These are phyloP conservation scores for Papilio dardanus DNA, from an alignment of 1,140 invertebrate genomes.

Conservation along the genomic window DNA sequence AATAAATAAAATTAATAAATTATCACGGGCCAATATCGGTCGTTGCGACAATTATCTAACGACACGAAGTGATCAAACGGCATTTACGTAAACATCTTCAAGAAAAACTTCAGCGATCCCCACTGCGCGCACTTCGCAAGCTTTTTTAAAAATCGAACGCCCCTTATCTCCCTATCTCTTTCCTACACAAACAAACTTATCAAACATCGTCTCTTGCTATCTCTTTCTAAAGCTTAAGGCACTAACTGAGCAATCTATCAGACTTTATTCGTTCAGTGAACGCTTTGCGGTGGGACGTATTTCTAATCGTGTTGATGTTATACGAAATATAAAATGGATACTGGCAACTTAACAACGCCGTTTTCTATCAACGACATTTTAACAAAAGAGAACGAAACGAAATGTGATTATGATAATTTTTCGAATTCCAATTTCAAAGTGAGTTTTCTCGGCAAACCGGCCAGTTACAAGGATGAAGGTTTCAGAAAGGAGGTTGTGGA, in stretches of 20 bases:
- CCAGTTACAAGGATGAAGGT: conserved; percentile 57
- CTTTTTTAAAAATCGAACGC: conserved; percentile 78
- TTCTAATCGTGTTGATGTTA: conserved; percentile 55
- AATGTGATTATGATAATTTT: conserved; percentile 70
- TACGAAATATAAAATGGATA: conserved; percentile 63
- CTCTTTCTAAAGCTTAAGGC: conserved; percentile 72
- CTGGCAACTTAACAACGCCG: conserved; percentile 82
- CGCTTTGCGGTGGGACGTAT: conserved; percentile 75
- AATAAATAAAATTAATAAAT: conserved; percentile 19
- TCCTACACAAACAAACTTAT: conserved; percentile 40
- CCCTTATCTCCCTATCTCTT: conserved; percentile 53
- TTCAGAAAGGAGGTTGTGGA: conserved; percentile 64
- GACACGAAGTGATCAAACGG: conserved; percentile 75
- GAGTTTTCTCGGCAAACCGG: conserved; percentile 59
- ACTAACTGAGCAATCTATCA: conserved; percentile 76
- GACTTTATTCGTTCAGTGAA: conserved; percentile 79
- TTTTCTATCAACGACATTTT: conserved; percentile 91
- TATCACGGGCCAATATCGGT: conserved; percentile 55
- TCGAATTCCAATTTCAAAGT: conserved; percentile 68
- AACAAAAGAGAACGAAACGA: conserved; percentile 80
- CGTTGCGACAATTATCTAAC: conserved; percentile 51
- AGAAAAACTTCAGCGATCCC: conserved; percentile 81
- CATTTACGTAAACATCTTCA: conserved; percentile 80
- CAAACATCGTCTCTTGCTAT: conserved; percentile 44
- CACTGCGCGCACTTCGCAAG: conserved; percentile 76